These are phyloP conservation scores for Acronicta leporina DNA, from an alignment of 2,888 invertebrate genomes.

Conservation along the genomic window DNA sequence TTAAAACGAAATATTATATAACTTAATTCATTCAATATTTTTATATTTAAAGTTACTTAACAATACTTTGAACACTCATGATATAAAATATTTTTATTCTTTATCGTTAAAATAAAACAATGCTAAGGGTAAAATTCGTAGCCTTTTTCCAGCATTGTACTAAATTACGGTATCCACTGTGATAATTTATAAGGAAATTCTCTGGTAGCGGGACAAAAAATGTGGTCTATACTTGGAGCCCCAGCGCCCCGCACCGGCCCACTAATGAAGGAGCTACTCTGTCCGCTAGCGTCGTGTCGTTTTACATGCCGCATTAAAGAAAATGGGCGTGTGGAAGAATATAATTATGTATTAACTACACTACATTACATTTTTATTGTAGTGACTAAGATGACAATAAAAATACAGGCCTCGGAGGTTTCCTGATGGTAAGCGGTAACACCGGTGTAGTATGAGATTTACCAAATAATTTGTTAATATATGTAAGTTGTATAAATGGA, in stretches of 20 bases:
- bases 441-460: too few relatives aligned
- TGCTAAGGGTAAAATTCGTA: constrained; percentile 24
- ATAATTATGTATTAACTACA: background rate
- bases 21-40: too few relatives aligned
- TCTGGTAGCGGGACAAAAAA: constrained; percentile 76
- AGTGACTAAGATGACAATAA: too few relatives aligned
- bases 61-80: too few relatives aligned
- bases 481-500: too few relatives aligned
- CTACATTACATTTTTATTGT: too few relatives aligned
- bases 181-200: constrained; percentile 64
- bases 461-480: too few relatives aligned
- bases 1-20: too few relatives aligned
- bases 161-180: constrained; percentile 53
- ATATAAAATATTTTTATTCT: background rate
- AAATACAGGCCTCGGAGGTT: too few relatives aligned
- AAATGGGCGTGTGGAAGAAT: background rate
- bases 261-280: constrained; percentile 84
- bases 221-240: constrained; percentile 77
- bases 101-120: constrained; percentile 22
- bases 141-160: constrained; percentile 49
- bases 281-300: constrained; percentile 48
- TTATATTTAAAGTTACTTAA: too few relatives aligned
- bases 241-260: constrained; percentile 67
- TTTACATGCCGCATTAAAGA: constrained; percentile 63
- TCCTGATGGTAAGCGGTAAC: too few relatives aligned